Percentiles rank a stretch among this genome's conserved stretches.
Conservation (phyloP, 2,113 vertebrate genomes). For the Amblyornis subalaris region DNA sequence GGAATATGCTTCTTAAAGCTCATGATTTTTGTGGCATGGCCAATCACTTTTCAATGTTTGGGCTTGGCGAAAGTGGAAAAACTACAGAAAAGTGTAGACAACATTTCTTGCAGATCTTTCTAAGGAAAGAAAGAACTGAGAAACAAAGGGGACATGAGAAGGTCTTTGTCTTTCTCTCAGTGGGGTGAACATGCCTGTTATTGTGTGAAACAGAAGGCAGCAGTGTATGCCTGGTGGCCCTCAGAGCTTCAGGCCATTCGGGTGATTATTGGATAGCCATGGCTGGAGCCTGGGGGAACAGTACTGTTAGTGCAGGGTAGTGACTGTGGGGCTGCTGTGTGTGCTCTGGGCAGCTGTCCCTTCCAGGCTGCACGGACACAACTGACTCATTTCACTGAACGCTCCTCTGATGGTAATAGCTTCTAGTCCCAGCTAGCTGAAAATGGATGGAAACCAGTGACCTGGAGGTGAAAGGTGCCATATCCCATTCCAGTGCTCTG, state of each 20-base stretch:
- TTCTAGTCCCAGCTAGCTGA: background rate
- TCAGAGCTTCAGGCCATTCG: conserved; percentile 25
- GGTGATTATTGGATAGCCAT: background rate
- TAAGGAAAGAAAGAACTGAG: background rate
- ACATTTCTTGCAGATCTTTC: conserved; percentile 28
- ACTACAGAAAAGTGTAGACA: background rate
- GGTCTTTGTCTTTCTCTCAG: conserved; percentile 42
- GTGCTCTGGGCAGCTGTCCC: conserved; percentile 5
- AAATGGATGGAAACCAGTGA: conserved; percentile 3
- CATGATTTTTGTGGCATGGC: background rate
- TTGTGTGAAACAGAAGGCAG: conserved; percentile 46
- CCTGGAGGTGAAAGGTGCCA: conserved; percentile 35
- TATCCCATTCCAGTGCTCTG: conserved; percentile 25
- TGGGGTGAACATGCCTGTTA: conserved; percentile 24
- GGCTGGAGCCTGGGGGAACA: conserved; percentile 13
- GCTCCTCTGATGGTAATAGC: background rate
- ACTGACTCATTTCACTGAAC: background rate
- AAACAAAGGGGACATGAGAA: conserved; percentile 29
- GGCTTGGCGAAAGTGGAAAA: background rate
- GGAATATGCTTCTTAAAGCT: background rate
- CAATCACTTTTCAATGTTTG: background rate
- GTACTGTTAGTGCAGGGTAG: background rate
- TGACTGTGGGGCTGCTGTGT: background rate
- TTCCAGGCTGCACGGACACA: background rate
- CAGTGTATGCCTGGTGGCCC: conserved; percentile 40